Evolutionary conservation across 2,113 vertebrate species (phyloP), one percentile per base, ranked within the genome.

Genomic region (Antigone vipio): DNA sequence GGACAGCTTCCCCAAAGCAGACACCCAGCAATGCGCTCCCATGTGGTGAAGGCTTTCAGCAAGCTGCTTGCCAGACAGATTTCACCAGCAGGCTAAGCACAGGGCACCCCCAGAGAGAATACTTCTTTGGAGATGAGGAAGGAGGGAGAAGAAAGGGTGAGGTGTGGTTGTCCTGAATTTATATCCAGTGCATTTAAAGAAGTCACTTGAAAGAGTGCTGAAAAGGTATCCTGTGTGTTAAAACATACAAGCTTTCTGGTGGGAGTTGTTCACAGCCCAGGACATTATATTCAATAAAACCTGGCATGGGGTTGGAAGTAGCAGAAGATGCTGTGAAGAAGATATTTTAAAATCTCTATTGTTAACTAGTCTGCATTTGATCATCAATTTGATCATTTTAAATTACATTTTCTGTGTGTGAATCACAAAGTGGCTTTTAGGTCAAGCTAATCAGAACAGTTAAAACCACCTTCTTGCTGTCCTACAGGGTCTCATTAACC

Each of bases 401-500:
- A 95, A 94, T 91, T 91, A 77, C 68, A 63, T 96, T 94, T 96
- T 85, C 72, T 84, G 24, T 74, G 47, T 85, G 45, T 84, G 92
- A 96, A 91, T 93, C 91, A 63, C 78, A 58, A 91, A 91, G 44
- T 85, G 34, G 56, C 91, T 94, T 93, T 95, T 92, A 93, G 91
- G 93, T 94, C 85, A 95, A 95, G 64, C 80, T 95, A 96, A 96
- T 95, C 91, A 93, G 90, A 96, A 71, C 60, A 92, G 91, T 69
- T 95, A 74, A 94, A 90, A 77, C 86, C 34, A 95, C 58, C 56
- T 86, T 92, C 85, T 96, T 88, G 75, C 91, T 85, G 75, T 92
- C 79, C 88, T 95, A 92, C 56, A 74, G 85, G 34, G 76, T 89
- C 90, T 97, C 79, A 93, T 96, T 96, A 96, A 95, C 83, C 88